Percentiles rank a stretch among this genome's conserved stretches.
phyloP scores from a whole-genome alignment of 1,140 invertebrate genomes.

The Drosophila kurseongensis region DNA sequence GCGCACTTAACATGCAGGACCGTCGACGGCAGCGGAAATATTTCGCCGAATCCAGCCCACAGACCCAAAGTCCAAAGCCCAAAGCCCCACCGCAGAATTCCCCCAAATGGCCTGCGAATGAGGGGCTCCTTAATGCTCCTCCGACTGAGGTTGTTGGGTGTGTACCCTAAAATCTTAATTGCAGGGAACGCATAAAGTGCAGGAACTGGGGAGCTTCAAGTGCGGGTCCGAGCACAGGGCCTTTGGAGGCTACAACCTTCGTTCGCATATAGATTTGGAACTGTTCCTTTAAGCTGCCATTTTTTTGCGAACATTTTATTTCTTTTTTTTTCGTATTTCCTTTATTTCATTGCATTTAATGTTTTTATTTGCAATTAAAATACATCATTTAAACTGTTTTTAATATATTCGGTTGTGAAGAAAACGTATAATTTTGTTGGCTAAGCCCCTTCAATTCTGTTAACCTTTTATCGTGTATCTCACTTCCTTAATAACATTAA shows the following conservation, averaged over 20 bases:
- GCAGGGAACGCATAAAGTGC: constrained; percentile 31
- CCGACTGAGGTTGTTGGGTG: constrained; percentile 10
- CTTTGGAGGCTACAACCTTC: background rate
- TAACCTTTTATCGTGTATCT: no score
- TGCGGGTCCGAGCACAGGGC: background rate
- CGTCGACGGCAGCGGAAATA: constrained; percentile 54
- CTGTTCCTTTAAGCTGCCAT: background rate
- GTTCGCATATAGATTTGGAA: background rate
- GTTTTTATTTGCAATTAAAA: no score
- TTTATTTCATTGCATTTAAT: no score
- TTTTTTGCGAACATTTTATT: no score
- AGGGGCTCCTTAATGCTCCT: constrained; percentile 1
- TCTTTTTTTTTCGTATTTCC: no score
- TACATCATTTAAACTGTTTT: no score
- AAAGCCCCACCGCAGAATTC: constrained; percentile 11
- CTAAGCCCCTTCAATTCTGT: no score
- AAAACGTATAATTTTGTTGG: no score
- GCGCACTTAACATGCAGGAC: constrained; percentile 64
- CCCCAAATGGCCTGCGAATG: background rate
- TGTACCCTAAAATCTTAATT: constrained; percentile 43
- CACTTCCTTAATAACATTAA: no score
- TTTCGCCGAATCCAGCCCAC: constrained; percentile 47
- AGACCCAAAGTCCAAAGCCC: constrained; percentile 6
- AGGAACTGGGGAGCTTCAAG: constrained; percentile 3
- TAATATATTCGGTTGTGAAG: no score